Percentiles rank a stretch among this genome's conserved stretches.
Evolutionary conservation across 2,888 invertebrate genomes (phyloP).

Genomic region (Notodonta ziczac): DNA sequence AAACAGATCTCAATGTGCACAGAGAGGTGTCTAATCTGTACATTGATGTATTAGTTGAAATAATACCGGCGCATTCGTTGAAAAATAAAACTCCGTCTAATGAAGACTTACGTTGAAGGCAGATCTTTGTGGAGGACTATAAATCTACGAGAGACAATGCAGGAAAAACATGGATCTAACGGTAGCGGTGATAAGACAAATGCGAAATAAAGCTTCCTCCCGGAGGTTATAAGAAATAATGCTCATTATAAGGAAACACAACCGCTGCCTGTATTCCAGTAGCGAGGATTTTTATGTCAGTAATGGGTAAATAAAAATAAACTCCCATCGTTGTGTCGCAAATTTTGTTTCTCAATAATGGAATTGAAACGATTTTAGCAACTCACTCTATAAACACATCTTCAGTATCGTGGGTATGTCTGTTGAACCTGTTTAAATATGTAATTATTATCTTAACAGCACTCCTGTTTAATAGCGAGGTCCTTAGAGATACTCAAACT

Average conservation of each 20-base stretch:
- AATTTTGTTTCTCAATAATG: too few species aligned
- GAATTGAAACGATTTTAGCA: too few species aligned
- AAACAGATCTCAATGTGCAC: conserved; percentile 62
- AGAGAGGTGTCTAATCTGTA: conserved; percentile 68
- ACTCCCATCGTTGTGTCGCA: too few species aligned
- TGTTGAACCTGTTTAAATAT: background rate
- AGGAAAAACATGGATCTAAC: conserved; percentile 39
- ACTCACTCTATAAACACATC: background rate
- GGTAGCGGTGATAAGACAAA: conserved; percentile 49
- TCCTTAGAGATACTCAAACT: conserved; percentile 18
- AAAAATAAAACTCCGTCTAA: conserved; percentile 34
- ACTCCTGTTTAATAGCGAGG: conserved; percentile 35
- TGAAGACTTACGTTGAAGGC: conserved; percentile 26
- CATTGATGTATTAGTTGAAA: conserved; percentile 69
- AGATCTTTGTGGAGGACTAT: conserved; percentile 39
- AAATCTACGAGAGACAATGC: conserved; percentile 50
- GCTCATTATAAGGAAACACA: conserved; percentile 41
- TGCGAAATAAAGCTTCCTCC: conserved; percentile 49
- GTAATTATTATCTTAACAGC: conserved; percentile 14
- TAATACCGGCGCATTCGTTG: conserved; percentile 34
- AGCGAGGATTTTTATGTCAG: conserved; percentile 16
- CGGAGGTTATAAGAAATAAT: conserved; percentile 35
- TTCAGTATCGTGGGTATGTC: background rate
- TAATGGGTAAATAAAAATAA: background rate
- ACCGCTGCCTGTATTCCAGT: conserved; percentile 28